phyloP scores from a whole-genome alignment of 2,797 vertebrate genomes.

The Clarias fuscus region DNA sequence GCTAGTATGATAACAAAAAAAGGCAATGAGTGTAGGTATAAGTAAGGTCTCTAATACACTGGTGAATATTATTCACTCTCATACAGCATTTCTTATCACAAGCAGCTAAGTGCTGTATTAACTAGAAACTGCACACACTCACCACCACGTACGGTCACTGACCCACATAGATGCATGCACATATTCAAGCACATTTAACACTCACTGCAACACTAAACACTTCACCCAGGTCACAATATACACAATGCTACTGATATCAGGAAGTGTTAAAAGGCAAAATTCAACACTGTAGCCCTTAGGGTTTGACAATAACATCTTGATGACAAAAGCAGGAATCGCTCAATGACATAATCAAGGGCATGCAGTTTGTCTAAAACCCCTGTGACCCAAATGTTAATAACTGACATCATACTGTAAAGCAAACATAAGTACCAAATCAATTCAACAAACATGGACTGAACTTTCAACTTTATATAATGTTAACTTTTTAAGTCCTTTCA shows the following conservation, averaged over 20 bases:
- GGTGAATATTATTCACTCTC: not conserved
- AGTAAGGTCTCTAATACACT: not conserved
- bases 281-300: constrained; percentile 71
- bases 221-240: constrained; percentile 57
- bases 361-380: constrained; percentile 34
- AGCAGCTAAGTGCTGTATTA: not conserved
- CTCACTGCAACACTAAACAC: constrained; percentile 61
- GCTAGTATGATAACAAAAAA: not conserved
- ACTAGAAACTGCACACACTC: constrained; percentile 34
- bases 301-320: constrained; percentile 62
- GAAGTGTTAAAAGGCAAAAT: constrained; percentile 70
- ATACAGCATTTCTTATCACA: constrained; percentile 7
- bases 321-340: constrained; percentile 62
- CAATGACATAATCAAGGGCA: constrained; percentile 10
- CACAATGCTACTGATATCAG: constrained; percentile 68
- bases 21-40: constrained; percentile 1
- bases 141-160: constrained; percentile 40
- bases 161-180: constrained; percentile 49
- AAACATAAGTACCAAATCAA: constrained; percentile 9
- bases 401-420: not conserved
- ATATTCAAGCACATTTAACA: constrained; percentile 55
- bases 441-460: constrained; percentile 15
- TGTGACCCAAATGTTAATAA: constrained; percentile 39
- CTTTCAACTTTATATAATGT: not conserved
- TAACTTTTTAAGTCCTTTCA: not conserved